Percentiles rank a stretch among this genome's conserved stretches.
These are phyloP conservation scores for Thereuonema tuberculata DNA, from an alignment of 1,140 invertebrate genomes.

Conservation along the genomic window DNA sequence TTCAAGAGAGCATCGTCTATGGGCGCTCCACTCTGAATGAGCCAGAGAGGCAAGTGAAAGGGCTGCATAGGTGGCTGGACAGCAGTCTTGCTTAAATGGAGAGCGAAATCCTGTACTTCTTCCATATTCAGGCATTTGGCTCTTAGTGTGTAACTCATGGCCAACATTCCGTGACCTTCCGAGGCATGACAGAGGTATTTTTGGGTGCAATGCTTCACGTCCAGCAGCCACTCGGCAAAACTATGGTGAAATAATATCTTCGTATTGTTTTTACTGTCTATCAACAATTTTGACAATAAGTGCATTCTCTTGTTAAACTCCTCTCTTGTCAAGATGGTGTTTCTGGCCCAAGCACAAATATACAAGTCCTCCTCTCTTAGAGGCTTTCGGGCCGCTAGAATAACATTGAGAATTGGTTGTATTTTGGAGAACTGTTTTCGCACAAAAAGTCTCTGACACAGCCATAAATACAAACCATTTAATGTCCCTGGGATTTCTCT, in stretches of 20 bases:
- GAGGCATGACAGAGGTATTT: slow-evolving; percentile 76
- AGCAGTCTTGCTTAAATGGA: slow-evolving; percentile 38
- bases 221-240: slow-evolving; percentile 84
- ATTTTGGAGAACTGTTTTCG: slow-evolving; percentile 78
- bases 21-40: slow-evolving; percentile 47
- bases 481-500: slow-evolving; percentile 86
- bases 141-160: slow-evolving; percentile 60
- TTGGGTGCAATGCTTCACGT: slow-evolving; percentile 92
- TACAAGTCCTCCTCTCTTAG: slow-evolving; percentile 65
- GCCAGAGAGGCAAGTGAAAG: slow-evolving; percentile 40
- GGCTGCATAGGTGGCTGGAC: slow-evolving; percentile 30
- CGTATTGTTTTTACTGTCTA: slow-evolving; percentile 44
- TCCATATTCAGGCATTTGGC: slow-evolving; percentile 37
- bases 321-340: slow-evolving; percentile 59
- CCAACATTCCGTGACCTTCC: slow-evolving; percentile 77
- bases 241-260: slow-evolving; percentile 75
- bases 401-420: slow-evolving; percentile 62
- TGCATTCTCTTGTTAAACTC: slow-evolving; percentile 72
- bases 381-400: slow-evolving; percentile 71
- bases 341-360: slow-evolving; percentile 64
- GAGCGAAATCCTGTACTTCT: slow-evolving; percentile 40
- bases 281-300: slow-evolving; percentile 55
- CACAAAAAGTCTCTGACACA: slow-evolving; percentile 82
- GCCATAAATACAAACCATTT: slow-evolving; percentile 87
- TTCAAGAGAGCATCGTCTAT: slow-evolving; percentile 46